Evolutionary conservation across 2,797 vertebrate genomes (phyloP).

Genomic region (Pseudotriccus pelzelni): DNA sequence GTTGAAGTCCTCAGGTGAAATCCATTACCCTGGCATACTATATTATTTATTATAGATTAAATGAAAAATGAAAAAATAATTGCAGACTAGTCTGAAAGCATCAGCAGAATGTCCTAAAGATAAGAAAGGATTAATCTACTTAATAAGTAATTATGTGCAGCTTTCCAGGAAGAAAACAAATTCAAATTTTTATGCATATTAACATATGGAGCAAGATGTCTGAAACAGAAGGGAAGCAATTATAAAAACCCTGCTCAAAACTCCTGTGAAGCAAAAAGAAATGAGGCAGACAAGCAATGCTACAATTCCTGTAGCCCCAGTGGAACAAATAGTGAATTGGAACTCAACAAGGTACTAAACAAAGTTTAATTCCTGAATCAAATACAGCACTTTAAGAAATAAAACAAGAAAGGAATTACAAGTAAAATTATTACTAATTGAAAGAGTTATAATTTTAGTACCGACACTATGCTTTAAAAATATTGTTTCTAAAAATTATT

Average conservation of each 20-base stretch:
- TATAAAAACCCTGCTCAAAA: not conserved
- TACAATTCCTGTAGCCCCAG: not conserved
- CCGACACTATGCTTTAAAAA: not conserved
- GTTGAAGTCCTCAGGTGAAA: constrained; percentile 37
- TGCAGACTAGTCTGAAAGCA: not conserved
- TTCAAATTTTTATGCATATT: not conserved
- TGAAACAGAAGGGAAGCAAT: not conserved
- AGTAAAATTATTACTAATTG: not conserved
- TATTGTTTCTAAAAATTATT: not conserved
- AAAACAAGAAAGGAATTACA: not conserved
- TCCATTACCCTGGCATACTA: not conserved
- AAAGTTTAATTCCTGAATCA: not conserved
- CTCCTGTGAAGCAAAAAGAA: not conserved
- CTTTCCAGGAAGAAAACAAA: constrained; percentile 37
- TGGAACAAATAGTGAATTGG: not conserved
- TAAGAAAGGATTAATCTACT: not conserved
- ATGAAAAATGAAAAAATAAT: constrained; percentile 4
- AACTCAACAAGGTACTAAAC: not conserved
- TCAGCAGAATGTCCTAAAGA: constrained; percentile 14
- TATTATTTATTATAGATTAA: constrained; percentile 19
- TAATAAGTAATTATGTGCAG: constrained; percentile 2
- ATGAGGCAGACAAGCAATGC: not conserved
- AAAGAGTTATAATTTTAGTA: not conserved
- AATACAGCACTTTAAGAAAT: not conserved
- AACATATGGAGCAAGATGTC: not conserved